Evolutionary conservation across 2,113 vertebrate genomes (phyloP).

Genomic region (Smithornis capensis): DNA sequence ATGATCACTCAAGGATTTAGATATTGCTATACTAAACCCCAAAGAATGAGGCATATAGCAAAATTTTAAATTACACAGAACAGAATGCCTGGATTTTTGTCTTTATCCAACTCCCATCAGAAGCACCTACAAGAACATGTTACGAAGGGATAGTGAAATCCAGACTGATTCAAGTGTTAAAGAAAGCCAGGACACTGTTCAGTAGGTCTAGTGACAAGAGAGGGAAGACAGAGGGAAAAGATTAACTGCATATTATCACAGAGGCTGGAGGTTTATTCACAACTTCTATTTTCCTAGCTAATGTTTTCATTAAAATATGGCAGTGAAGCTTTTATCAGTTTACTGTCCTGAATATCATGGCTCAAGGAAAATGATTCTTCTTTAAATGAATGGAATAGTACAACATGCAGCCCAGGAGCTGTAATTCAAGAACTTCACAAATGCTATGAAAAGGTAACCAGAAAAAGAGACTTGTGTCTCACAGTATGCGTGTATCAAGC

Average conservation of each 20-base stretch:
- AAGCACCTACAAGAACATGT: rapidly evolving
- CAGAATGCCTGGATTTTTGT: neutral
- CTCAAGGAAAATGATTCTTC: neutral
- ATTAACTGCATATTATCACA: neutral
- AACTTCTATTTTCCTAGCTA: neutral
- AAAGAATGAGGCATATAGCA: neutral
- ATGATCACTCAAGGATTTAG: neutral
- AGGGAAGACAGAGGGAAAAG: neutral
- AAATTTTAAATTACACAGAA: neutral
- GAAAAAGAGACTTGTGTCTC: slow-evolving; percentile 8
- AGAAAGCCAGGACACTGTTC: neutral
- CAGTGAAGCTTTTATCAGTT: neutral
- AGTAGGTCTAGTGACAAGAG: neutral
- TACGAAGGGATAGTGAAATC: neutral
- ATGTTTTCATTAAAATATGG: neutral
- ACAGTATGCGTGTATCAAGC: neutral
- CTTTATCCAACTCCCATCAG: neutral
- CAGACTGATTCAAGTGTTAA: neutral
- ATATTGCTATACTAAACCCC: neutral
- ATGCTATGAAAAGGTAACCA: neutral
- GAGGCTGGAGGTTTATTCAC: neutral
- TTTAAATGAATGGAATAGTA: neutral
- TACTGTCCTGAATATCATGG: neutral
- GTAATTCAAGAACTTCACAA: slow-evolving; percentile 30
- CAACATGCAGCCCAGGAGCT: neutral